These are phyloP conservation scores for Zenarchopterus dispar DNA, from an alignment of 2,797 vertebrate species.

Conservation along the genomic window DNA sequence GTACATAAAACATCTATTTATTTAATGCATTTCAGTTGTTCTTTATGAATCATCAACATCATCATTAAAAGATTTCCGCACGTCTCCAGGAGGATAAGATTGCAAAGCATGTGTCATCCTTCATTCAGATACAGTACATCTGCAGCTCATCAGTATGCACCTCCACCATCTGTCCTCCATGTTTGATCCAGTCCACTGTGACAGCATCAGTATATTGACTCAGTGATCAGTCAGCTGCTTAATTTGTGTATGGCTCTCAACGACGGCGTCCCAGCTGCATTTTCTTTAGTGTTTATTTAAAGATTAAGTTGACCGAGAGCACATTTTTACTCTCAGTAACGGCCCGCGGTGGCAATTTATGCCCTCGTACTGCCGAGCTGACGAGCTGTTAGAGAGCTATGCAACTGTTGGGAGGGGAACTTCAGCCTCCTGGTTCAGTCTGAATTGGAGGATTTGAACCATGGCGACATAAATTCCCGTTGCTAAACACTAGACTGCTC, in stretches of 20 bases:
- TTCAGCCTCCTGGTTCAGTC: conserved; percentile 6
- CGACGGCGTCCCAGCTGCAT: conserved; percentile 15
- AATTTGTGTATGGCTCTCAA: conserved; percentile 25
- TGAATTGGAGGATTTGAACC: conserved; percentile 15
- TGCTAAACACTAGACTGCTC: conserved; percentile 24
- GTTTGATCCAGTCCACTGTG: conserved; percentile 48
- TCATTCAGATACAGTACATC: conserved; percentile 22
- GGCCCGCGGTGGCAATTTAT: conserved; percentile 7
- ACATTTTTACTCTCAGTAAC: conserved; percentile 20
- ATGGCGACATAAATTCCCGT: conserved; percentile 5
- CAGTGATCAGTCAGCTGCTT: conserved; percentile 42
- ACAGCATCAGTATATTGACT: conserved; percentile 44
- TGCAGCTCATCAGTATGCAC: conserved; percentile 46
- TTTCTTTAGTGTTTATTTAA: conserved; percentile 51
- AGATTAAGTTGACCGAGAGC: conserved; percentile 36
- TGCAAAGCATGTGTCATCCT: conserved; percentile 17
- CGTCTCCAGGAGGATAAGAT: conserved; percentile 17
- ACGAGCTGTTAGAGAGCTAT: conserved; percentile 17
- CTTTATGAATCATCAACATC: not conserved
- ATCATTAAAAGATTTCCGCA: conserved; percentile 10
- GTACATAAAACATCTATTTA: conserved; percentile 19
- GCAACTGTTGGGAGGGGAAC: not conserved
- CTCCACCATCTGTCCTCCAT: conserved; percentile 46
- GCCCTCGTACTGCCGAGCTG: not conserved
- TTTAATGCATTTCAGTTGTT: not conserved